These are phyloP conservation scores for Aegotheles bennettii DNA, from an alignment of 2,113 vertebrate species.

Conservation along the genomic window DNA sequence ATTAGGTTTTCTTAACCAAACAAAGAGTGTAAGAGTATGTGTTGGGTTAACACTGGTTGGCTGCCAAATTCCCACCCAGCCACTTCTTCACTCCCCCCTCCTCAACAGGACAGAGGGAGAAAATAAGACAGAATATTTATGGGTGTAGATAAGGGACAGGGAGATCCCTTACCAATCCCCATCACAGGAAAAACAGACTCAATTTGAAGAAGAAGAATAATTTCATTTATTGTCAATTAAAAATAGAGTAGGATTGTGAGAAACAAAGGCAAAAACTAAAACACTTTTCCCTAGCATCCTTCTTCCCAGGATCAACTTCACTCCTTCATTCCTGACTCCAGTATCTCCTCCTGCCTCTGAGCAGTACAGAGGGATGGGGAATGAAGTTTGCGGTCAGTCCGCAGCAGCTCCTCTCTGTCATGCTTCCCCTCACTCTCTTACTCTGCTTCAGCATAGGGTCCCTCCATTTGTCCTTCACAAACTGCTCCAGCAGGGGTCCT, in stretches of 20 bases:
- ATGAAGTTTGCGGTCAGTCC: no score
- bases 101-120: neutral
- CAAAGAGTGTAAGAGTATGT: neutral
- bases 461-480: neutral
- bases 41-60: neutral
- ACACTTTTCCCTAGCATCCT: accelerated
- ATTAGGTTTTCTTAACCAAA: neutral
- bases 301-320: neutral
- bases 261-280: neutral
- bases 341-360: neutral
- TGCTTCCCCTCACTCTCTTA: neutral
- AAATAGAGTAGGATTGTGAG: neutral
- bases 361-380: neutral
- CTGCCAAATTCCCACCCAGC: neutral
- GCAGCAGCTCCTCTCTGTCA: neutral
- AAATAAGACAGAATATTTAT: neutral
- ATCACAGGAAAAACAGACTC: neutral
- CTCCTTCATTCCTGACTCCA: neutral
- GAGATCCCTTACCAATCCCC: neutral
- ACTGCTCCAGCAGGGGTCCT: neutral
- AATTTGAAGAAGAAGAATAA: neutral
- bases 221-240: neutral
- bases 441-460: accelerated
- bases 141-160: neutral
- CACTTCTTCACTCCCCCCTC: neutral